phyloP scores from a whole-genome alignment of 2,888 invertebrate species.

The Elysia crispata region DNA sequence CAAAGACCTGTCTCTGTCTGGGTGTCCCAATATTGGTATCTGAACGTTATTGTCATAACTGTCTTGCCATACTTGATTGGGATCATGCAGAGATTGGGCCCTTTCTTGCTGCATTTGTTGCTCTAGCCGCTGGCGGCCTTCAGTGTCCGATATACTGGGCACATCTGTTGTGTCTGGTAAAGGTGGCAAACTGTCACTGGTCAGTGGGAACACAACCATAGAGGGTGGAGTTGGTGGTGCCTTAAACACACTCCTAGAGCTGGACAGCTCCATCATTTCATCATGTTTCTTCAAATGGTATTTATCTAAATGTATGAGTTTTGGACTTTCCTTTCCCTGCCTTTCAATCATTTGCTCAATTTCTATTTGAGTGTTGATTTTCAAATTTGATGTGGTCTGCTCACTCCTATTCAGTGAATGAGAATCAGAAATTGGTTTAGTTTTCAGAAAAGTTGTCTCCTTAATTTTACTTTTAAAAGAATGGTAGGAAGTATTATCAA shows the following conservation, averaged over 20 bases:
- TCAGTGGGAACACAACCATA: conserved; percentile 16
- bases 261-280: conserved; percentile 27
- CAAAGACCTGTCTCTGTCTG: too few relatives aligned
- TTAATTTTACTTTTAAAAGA: too few relatives aligned
- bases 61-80: too few relatives aligned
- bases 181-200: conserved; percentile 14
- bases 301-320: conserved; percentile 5
- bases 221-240: conserved; percentile 9
- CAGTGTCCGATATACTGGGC: conserved; percentile 38
- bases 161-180: conserved; percentile 24
- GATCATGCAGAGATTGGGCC: too few relatives aligned
- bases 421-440: too few relatives aligned
- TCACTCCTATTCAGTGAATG: too few relatives aligned
- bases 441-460: too few relatives aligned
- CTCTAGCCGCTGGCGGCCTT: background rate
- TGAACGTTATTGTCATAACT: too few relatives aligned
- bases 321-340: background rate
- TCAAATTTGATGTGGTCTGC: too few relatives aligned
- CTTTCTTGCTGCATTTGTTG: too few relatives aligned
- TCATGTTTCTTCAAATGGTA: conserved; percentile 25
- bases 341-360: background rate
- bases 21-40: too few relatives aligned
- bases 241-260: conserved; percentile 15
- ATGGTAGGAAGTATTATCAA: conserved; percentile 15
- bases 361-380: too few relatives aligned